Base-by-base conservation (phyloP, 2,888 invertebrate species). In the Cylindroiulus punctatus region DNA sequence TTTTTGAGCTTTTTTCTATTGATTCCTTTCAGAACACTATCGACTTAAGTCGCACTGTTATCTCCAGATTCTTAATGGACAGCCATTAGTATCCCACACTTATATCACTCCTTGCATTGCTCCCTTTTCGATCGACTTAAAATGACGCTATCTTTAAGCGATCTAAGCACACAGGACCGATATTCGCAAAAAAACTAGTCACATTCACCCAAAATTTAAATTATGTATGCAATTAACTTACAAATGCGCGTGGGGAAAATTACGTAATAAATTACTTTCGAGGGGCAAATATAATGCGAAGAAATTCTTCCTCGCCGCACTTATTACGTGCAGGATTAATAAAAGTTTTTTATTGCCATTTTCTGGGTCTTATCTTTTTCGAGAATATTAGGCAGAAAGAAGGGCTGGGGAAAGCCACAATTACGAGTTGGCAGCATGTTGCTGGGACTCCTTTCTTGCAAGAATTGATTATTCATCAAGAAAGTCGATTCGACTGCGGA, bases 41-140 rank as follows among this genome's bases (percentile, higher is more conserved):
- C 52, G 52, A 52, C 52, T 52, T 52, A 52, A 52, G 52, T 52
- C n/a, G 52, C 52, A 52, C 52, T 52, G n/a, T 52, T 52, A 52
- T 52, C 52, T 52, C 52, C n/a, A 52, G n/a, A 52, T 52, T 52
- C 52, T 52, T 52, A 52, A 52, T 52, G 52, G 52, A 52, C 52
- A 52, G n/a, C 52, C 52, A 52, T 52, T 52, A 52, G 52, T 52
- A 52, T 52, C 52, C 52, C 4, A 5, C n/a, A 52, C 52, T 52
- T n/a, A 52, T 52, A 52, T 52, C 52, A 52, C 52, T n/a, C n/a
- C 1, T n/a, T 14, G n/a, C 52, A n/a, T 19, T 0, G n/a, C 14
- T 52, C 14, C 19, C n/a, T 52, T 52, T 52, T 52, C 52, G 52
- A 52, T 52, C 52, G 52, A 52, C 52, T 52, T 52, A 5, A 52